Conservation (phyloP, 1,140 invertebrate genomes). For the Phenacoccus solenopsis region DNA sequence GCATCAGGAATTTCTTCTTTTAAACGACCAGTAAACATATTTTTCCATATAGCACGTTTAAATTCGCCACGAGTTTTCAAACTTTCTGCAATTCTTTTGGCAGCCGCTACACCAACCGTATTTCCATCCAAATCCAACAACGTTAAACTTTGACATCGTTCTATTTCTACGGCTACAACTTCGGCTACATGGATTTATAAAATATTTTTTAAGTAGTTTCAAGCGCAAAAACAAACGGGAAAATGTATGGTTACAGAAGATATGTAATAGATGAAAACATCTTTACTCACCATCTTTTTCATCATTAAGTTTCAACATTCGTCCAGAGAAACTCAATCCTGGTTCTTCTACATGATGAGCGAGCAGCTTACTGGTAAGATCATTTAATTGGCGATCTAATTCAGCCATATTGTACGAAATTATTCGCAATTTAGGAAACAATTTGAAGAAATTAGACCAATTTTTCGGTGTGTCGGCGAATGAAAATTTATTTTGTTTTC, state of each 20-base stretch:
- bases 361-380: neutral
- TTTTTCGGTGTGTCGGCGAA: neutral
- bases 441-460: neutral
- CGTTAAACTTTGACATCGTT: conserved; percentile 44
- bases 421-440: neutral
- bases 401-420: neutral
- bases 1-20: conserved; percentile 91
- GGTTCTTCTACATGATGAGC: conserved; percentile 21
- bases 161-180: conserved; percentile 48
- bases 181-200: too few relatives aligned
- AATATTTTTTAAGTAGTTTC: too few relatives aligned
- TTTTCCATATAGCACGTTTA: conserved; percentile 80
- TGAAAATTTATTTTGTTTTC: neutral
- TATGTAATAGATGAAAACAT: neutral
- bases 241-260: too few relatives aligned
- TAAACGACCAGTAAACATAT: conserved; percentile 88
- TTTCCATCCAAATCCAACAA: conserved; percentile 82
- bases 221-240: too few relatives aligned
- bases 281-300: conserved; percentile 50
- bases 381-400: neutral
- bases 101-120: conserved; percentile 78
- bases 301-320: conserved; percentile 49
- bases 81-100: conserved; percentile 66
- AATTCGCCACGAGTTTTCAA: conserved; percentile 60
- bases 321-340: conserved; percentile 52